phyloP scores from a whole-genome alignment of 2,797 vertebrate genomes.

The Spatula clypeata region DNA sequence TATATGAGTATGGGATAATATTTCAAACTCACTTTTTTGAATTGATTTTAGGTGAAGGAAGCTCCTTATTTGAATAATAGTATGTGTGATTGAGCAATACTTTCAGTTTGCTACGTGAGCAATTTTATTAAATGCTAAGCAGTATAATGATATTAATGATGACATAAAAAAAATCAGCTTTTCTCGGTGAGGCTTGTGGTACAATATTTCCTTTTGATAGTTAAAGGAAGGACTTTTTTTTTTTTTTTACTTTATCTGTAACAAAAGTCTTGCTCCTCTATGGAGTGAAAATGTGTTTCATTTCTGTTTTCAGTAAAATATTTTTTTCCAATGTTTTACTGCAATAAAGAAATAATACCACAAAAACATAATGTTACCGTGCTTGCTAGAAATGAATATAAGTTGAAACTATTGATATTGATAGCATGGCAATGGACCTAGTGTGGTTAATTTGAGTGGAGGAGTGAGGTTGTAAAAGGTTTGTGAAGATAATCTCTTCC shows the following conservation, averaged over 20 bases:
- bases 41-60: not conserved
- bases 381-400: not conserved
- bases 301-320: not conserved
- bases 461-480: not conserved
- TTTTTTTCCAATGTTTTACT: not conserved
- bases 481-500: not conserved
- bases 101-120: not conserved
- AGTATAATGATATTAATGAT: not conserved
- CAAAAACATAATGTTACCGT: rapidly evolving
- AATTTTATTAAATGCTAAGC: not conserved
- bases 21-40: not conserved
- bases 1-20: not conserved
- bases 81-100: not conserved
- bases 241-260: not conserved
- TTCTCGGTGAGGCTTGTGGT: not conserved
- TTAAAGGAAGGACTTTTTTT: not conserved
- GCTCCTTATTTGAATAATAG: not conserved
- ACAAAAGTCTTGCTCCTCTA: not conserved
- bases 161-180: not conserved
- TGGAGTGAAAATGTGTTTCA: not conserved
- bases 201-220: not conserved
- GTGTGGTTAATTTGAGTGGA: not conserved
- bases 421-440: not conserved
- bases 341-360: not conserved
- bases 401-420: not conserved